These are phyloP conservation scores for Orientallactaga sibirica DNA, from an alignment of 2,797 vertebrate genomes.

Conservation along the genomic window DNA sequence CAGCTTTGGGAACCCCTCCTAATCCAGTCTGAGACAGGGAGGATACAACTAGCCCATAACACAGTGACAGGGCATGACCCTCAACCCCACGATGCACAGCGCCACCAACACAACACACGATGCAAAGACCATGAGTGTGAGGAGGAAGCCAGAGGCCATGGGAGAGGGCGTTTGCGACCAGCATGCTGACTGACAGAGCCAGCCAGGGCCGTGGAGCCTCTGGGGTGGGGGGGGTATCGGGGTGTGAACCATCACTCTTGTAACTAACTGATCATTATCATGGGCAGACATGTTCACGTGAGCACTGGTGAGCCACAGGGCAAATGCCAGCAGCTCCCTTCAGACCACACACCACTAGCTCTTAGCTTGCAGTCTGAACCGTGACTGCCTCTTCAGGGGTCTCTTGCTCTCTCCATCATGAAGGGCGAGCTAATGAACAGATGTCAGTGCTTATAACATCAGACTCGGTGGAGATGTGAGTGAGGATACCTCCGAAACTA, in stretches of 20 bases:
- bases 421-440: accelerated
- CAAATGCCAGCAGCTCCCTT: neutral
- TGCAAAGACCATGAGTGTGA: neutral
- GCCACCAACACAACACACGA: neutral
- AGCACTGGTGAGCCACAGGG: neutral
- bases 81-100: neutral
- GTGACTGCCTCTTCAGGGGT: neutral
- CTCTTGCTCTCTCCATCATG: neutral
- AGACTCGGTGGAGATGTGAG: neutral
- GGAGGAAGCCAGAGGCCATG: accelerated
- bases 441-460: neutral
- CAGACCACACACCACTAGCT: too few relatives aligned
- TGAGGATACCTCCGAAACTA: too few relatives aligned
- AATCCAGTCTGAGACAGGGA: neutral
- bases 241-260: neutral
- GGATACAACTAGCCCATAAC: neutral
- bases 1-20: neutral
- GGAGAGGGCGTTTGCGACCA: accelerated
- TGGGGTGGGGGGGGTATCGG: accelerated
- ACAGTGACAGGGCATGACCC: accelerated
- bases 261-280: neutral
- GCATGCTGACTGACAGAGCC: neutral
- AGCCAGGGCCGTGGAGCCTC: neutral
- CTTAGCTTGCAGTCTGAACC: neutral
- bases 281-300: accelerated